These are phyloP conservation scores for Alectura lathami DNA, from an alignment of 2,113 vertebrate species.

Conservation along the genomic window DNA sequence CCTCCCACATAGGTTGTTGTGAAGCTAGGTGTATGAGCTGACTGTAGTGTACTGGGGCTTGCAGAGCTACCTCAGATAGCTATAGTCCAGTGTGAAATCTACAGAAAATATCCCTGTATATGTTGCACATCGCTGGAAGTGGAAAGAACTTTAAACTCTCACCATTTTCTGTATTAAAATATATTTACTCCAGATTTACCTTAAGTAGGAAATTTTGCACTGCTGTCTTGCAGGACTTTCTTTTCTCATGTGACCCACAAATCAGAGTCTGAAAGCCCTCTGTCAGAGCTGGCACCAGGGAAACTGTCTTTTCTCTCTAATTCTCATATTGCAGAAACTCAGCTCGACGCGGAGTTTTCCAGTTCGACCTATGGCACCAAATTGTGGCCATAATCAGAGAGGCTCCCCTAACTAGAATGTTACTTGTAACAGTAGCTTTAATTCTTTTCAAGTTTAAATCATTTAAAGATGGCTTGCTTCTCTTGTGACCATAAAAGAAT, in stretches of 20 bases:
- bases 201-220: not conserved
- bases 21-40: not conserved
- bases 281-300: not conserved
- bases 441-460: not conserved
- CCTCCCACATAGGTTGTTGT: not conserved
- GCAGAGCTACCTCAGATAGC: not conserved
- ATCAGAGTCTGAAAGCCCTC: not conserved
- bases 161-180: not conserved
- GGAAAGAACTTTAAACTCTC: not conserved
- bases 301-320: not conserved
- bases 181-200: not conserved
- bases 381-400: not conserved
- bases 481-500: not conserved
- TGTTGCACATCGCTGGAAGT: not conserved
- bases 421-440: not conserved
- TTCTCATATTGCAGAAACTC: not conserved
- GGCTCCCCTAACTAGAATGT: not conserved
- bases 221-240: rapidly evolving
- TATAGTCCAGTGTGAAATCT: not conserved
- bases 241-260: not conserved
- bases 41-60: not conserved
- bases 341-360: not conserved
- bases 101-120: not conserved
- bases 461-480: not conserved
- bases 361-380: not conserved